Evolutionary conservation across 2,797 vertebrate species (phyloP).

Genomic region (Hyperoplus lanceolatus): DNA sequence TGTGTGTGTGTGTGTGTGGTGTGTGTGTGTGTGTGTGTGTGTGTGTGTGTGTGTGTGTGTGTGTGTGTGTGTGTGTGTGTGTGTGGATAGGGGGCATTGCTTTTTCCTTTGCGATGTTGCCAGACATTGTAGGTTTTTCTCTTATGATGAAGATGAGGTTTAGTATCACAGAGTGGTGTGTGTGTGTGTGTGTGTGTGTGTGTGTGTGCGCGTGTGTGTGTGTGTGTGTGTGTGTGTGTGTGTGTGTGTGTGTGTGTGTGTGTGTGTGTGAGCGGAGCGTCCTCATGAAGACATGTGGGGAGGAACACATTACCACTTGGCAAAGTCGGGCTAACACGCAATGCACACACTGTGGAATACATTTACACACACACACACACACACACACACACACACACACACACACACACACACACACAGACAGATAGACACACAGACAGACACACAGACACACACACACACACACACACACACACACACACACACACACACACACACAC

Average conservation of each 20-base stretch:
- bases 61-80: no score
- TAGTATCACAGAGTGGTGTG: slow-evolving; percentile 30
- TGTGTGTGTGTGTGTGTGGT: no score
- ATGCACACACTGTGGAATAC: neutral
- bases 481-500: no score
- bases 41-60: no score
- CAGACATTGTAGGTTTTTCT: slow-evolving; percentile 64
- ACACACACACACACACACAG: no score
- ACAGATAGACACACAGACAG: neutral
- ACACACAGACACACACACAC: neutral
- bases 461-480: no score
- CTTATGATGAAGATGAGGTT: slow-evolving; percentile 31
- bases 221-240: slow-evolving; percentile 15
- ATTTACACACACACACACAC: neutral
- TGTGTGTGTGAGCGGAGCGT: neutral
- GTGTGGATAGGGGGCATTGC: slow-evolving; percentile 50
- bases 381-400: neutral
- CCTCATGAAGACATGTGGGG: slow-evolving; percentile 44
- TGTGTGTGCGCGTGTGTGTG: no score
- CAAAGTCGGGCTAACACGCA: slow-evolving; percentile 15
- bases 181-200: no score
- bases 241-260: slow-evolving; percentile 32
- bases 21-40: no score
- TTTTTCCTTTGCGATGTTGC: slow-evolving; percentile 55
- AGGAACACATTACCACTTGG: slow-evolving; percentile 18